phyloP scores from a whole-genome alignment of 2,113 vertebrate genomes.

The Raja brachyura region DNA sequence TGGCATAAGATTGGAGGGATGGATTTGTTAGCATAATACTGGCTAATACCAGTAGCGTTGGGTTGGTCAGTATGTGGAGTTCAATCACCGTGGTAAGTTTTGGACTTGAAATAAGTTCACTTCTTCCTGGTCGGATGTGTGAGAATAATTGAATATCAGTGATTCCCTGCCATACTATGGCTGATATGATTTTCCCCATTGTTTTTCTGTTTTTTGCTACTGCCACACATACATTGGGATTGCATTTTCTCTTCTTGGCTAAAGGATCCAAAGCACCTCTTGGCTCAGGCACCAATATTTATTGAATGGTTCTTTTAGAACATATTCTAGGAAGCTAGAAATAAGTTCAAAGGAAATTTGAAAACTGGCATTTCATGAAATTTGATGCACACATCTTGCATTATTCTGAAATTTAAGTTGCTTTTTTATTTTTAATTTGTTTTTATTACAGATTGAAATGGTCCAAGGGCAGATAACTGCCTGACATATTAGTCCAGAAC shows the following conservation, averaged over 20 bases:
- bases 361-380: background rate
- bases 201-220: background rate
- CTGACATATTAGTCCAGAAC: background rate
- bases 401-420: slow-evolving; percentile 4
- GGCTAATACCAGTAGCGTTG: no score
- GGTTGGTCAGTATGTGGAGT: no score
- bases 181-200: no score
- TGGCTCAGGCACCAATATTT: background rate
- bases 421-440: background rate
- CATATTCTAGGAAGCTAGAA: background rate
- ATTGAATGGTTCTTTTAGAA: background rate
- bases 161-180: no score
- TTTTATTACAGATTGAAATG: background rate
- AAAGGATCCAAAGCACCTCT: background rate
- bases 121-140: no score
- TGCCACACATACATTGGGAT: background rate
- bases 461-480: background rate
- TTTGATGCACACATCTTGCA: background rate
- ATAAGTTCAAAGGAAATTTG: background rate
- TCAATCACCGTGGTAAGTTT: no score
- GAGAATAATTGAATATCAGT: no score
- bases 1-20: no score
- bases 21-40: no score
- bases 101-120: no score
- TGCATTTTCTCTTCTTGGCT: background rate